Evolutionary conservation across 2,797 vertebrate species (phyloP), one percentile per base, ranked within the genome.

Genomic region (Orestias chungarensis): DNA sequence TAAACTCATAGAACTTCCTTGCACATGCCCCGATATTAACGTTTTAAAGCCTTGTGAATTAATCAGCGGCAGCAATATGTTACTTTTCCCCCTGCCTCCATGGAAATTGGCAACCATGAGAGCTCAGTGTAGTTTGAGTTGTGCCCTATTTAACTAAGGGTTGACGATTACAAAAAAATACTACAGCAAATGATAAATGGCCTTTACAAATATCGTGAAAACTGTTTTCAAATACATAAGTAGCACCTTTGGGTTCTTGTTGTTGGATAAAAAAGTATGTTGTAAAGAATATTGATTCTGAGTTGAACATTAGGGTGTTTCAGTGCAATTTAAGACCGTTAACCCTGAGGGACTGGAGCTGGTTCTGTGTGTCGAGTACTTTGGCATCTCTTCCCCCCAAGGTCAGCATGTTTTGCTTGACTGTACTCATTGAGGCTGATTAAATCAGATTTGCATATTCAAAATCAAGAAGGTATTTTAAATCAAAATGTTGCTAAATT

Each of bases 61-160:
- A 93, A 94, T 93, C 84, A 76, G 65, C 69, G 75, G 83, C 78
- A 89, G 91, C 93, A 94, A 93, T 93, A 93, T 94, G 93, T 92
- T 93, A 86, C 87, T 83, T 88, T 84, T 88, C 83, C 84, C 76
- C 81, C 89, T 86, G 71, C 84, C 90, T 86, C 69, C 12, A 80
- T 92, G 91, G 89, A 44, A 72, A 69, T 93, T 93, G 91, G 92
- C 91, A 89, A 82, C 80, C 76, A 80, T 61, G 77, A 76, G 61
- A 62, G 75, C 83, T 80, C 78, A 75, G 80, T 81, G 83, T 74
- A 83, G 86, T 86, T 81, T 70, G 81, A 88, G 84, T 87, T 71
- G 35, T 79, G 86, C 78, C 82, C 82, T 87, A 87, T 87, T 89
- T 89, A 86, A 82, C 64, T 29, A 72, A 75, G 80, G 80, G 82